Percentiles rank a stretch among this genome's conserved stretches.
Conservation (phyloP, 1,140 invertebrate genomes). For the Pseudomyrmex gracilis region DNA sequence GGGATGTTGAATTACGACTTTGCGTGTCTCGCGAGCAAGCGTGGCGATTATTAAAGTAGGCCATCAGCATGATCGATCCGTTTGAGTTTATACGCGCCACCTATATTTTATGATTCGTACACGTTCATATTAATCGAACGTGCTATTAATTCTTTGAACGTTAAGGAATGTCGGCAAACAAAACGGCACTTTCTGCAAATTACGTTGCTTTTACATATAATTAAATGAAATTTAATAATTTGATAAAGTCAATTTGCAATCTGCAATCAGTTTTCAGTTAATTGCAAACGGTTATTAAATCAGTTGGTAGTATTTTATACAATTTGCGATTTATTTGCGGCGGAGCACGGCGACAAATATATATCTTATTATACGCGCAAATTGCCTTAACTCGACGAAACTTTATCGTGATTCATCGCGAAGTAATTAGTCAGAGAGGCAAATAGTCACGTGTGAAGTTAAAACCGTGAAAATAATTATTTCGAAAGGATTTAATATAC, state of each 20-base stretch:
- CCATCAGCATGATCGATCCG: constrained; percentile 46
- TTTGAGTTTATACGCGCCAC: not conserved
- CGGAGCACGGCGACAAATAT: not conserved
- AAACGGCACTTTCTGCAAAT: not conserved
- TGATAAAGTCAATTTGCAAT: not conserved
- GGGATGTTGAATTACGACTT: constrained; percentile 55
- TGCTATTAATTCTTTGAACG: not conserved
- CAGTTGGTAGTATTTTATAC: not conserved
- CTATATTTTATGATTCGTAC: constrained; percentile 26
- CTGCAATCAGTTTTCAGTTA: not conserved
- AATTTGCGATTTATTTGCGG: not conserved
- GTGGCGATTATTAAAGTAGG: constrained; percentile 60
- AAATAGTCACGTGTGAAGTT: constrained; percentile 3
- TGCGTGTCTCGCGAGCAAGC: constrained; percentile 33
- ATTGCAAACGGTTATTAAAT: constrained; percentile 20
- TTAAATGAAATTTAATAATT: constrained; percentile 7
- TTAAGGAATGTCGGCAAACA: not conserved
- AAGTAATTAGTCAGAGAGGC: not conserved
- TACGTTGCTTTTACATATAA: not conserved
- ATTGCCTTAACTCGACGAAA: not conserved
- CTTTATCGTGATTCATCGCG: constrained; percentile 17
- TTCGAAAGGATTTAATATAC: constrained; percentile 23
- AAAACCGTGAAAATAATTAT: constrained; percentile 37
- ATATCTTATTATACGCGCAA: not conserved
- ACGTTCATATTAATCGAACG: not conserved